phyloP scores from a whole-genome alignment of 2,888 invertebrate genomes.

The Drosophila antonietae region DNA sequence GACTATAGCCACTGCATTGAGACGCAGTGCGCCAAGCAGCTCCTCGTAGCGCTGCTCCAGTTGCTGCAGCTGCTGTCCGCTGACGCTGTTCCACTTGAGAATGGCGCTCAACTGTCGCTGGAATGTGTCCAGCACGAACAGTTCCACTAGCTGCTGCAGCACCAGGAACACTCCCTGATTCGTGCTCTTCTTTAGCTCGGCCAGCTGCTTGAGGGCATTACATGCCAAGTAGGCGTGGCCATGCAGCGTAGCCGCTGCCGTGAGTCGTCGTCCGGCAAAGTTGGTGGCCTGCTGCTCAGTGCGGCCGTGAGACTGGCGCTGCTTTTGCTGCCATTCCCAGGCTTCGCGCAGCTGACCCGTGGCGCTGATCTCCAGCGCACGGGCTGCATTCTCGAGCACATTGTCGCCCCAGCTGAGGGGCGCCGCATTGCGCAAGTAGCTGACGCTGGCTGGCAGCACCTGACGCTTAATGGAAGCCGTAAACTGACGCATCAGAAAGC shows the following conservation, averaged over 20 bases:
- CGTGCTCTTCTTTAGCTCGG: constrained; percentile 17
- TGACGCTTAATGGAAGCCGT: constrained; percentile 87
- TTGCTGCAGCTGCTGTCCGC: constrained; percentile 69
- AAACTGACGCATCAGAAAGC: constrained; percentile 92
- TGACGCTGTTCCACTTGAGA: constrained; percentile 67
- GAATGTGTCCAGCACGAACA: constrained; percentile 74
- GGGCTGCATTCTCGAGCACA: constrained; percentile 78
- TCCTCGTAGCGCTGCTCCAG: constrained; percentile 90
- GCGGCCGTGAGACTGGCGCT: constrained; percentile 14
- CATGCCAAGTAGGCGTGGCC: constrained; percentile 72
- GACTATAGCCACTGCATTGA: constrained; percentile 95
- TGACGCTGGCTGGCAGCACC: constrained; percentile 88
- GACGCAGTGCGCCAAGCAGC: constrained; percentile 89
- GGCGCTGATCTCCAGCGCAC: constrained; percentile 85
- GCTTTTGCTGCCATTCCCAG: constrained; percentile 87
- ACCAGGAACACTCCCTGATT: constrained; percentile 48
- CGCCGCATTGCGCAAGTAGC: constrained; percentile 86
- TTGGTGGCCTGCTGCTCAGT: constrained; percentile 92
- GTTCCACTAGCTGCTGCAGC: constrained; percentile 51
- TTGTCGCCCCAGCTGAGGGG: constrained; percentile 56
- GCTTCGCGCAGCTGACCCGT: constrained; percentile 88
- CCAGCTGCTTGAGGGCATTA: constrained; percentile 51
- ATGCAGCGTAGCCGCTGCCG: constrained; percentile 89
- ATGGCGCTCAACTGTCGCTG: constrained; percentile 68
- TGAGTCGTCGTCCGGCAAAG: constrained; percentile 91